A percentile compares a stretch with the other conserved stretches of the same genome.
Conservation (phyloP, 2,797 vertebrate species). For the Chelidonichthys spinosus region DNA sequence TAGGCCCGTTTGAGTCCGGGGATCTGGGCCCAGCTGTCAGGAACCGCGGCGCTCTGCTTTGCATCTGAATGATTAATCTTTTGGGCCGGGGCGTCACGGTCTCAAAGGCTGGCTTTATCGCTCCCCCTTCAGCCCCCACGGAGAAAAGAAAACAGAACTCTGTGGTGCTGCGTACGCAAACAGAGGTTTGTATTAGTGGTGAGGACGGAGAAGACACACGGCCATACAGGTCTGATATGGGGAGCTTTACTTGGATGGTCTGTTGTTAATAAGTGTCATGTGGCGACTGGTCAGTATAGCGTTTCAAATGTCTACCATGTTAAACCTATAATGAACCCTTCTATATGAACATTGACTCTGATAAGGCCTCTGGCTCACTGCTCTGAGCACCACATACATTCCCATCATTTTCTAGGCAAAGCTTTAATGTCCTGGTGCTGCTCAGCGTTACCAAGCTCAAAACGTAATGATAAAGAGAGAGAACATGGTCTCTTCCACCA, state of each 20-base stretch:
- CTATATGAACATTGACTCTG: background rate
- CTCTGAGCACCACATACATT: background rate
- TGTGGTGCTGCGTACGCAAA: slow-evolving; percentile 38
- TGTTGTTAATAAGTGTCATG: background rate
- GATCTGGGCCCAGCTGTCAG: slow-evolving; percentile 39
- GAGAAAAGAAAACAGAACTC: slow-evolving; percentile 69
- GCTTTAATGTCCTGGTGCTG: background rate
- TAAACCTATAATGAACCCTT: background rate
- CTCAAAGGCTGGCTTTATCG: slow-evolving; percentile 73
- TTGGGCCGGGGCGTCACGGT: background rate
- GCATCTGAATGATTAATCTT: slow-evolving; percentile 76
- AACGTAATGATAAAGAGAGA: background rate
- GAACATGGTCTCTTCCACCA: background rate
- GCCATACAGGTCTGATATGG: background rate
- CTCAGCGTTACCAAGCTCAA: background rate
- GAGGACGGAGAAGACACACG: slow-evolving; percentile 4
- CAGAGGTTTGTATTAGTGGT: slow-evolving; percentile 41
- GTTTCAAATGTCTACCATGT: background rate
- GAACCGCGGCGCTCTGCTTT: slow-evolving; percentile 49
- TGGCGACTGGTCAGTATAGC: background rate
- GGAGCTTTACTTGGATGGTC: background rate
- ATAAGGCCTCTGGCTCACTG: background rate
- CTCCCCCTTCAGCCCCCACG: slow-evolving; percentile 32
- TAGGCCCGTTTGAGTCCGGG: slow-evolving; percentile 53
- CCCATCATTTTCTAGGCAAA: background rate